These are phyloP conservation scores for Alfaro cultratus DNA, from an alignment of 2,797 vertebrate species.

Conservation along the genomic window DNA sequence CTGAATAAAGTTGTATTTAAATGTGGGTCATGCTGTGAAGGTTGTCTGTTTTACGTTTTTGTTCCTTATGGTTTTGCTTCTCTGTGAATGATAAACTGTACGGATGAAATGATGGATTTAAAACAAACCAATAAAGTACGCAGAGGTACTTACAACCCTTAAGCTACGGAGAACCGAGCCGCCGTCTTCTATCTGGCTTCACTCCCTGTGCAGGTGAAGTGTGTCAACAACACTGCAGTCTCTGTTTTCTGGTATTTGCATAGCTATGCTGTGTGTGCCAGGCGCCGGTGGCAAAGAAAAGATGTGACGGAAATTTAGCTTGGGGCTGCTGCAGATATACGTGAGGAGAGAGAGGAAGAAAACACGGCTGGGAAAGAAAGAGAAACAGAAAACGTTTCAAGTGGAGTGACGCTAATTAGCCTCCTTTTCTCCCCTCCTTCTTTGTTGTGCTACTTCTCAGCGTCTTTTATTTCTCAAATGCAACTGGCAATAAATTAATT, in stretches of 20 bases:
- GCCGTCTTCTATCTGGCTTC: slow-evolving; percentile 48
- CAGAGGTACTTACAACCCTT: slow-evolving; percentile 63
- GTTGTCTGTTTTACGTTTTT: slow-evolving; percentile 70
- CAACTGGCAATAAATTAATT: slow-evolving; percentile 76
- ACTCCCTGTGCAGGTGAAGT: slow-evolving; percentile 51
- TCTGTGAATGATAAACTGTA: slow-evolving; percentile 79
- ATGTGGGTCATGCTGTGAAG: slow-evolving; percentile 81
- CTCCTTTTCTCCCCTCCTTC: slow-evolving; percentile 21
- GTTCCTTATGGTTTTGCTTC: slow-evolving; percentile 64
- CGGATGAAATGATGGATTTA: slow-evolving; percentile 79
- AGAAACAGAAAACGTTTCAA: slow-evolving; percentile 55
- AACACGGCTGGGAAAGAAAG: slow-evolving; percentile 49
- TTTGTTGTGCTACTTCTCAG: slow-evolving; percentile 51
- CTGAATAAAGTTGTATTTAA: slow-evolving; percentile 85
- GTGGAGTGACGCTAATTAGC: slow-evolving; percentile 73
- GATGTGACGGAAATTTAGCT: slow-evolving; percentile 60
- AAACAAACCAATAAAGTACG: slow-evolving; percentile 81
- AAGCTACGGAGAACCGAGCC: slow-evolving; percentile 48
- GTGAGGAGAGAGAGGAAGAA: slow-evolving; percentile 32
- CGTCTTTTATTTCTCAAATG: slow-evolving; percentile 58
- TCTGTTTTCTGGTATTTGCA: slow-evolving; percentile 75
- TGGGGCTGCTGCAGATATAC: slow-evolving; percentile 52
- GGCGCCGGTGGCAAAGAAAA: slow-evolving; percentile 58
- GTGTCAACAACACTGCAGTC: slow-evolving; percentile 65
- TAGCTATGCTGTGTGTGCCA: slow-evolving; percentile 56